A percentile compares a stretch with the other conserved stretches of the same genome.
These are phyloP conservation scores for Poecilia velifera DNA, from an alignment of 2,797 vertebrate genomes.

Conservation along the genomic window DNA sequence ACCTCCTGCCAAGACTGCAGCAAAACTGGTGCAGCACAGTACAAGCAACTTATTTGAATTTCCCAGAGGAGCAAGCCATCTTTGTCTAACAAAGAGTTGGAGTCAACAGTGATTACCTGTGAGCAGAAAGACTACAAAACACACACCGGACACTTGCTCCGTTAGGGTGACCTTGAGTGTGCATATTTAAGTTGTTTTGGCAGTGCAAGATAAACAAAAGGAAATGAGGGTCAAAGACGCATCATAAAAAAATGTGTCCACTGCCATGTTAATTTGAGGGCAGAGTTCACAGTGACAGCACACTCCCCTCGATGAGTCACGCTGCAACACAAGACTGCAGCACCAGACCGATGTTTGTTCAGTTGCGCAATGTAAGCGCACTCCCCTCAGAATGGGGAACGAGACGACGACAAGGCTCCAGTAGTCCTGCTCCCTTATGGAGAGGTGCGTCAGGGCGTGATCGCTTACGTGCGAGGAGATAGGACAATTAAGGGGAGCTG, in stretches of 20 bases:
- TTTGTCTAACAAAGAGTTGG: constrained; percentile 30
- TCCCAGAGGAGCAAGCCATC: constrained; percentile 39
- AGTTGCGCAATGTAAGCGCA: constrained; percentile 69
- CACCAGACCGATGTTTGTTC: constrained; percentile 63
- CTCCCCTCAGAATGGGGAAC: too few species aligned
- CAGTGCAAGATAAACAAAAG: constrained; percentile 54
- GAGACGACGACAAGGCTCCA: constrained; percentile 6
- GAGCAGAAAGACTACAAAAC: background rate
- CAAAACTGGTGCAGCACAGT: constrained; percentile 53
- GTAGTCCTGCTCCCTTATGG: constrained; percentile 27
- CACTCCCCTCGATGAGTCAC: constrained; percentile 55
- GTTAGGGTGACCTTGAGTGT: constrained; percentile 34
- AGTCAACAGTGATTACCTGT: background rate
- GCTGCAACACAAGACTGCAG: constrained; percentile 68
- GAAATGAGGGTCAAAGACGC: constrained; percentile 40
- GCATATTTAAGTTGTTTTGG: constrained; percentile 5
- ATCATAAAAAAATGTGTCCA: constrained; percentile 36
- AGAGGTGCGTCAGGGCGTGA: background rate
- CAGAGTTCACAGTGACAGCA: constrained; percentile 58
- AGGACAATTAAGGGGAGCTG: background rate
- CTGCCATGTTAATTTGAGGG: constrained; percentile 39
- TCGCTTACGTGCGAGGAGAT: too few species aligned
- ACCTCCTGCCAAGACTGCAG: constrained; percentile 76
- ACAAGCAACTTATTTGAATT: constrained; percentile 38
- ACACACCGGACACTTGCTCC: background rate